Evolutionary conservation across 2,888 invertebrate genomes (phyloP), one percentile per base, ranked within the genome.

Genomic region (Augochlorella aurata): DNA sequence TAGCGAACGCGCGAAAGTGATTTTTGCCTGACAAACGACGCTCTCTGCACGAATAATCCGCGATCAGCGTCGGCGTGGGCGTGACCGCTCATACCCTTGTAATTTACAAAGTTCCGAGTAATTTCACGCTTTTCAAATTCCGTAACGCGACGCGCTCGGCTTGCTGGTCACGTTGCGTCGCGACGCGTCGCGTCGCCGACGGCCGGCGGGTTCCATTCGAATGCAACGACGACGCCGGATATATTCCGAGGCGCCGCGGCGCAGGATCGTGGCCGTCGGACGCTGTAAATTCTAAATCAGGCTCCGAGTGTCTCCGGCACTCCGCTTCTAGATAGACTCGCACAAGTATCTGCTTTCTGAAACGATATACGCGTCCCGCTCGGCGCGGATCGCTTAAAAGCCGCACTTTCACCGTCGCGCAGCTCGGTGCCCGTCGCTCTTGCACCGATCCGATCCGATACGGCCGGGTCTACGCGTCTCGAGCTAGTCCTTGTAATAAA

Each of bases 301-400:
- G 73, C 45, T 44, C 44, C 16, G 49, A 73, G 29, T 65, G 68
- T 74, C 54, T 24, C 52, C 72, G 10, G 16, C 18, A 38, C 21
- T 21, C 12, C n/a, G 63, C 29, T 63, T 12, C 67, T 74, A 52
- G 61, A 68, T 9, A 44, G 18, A n/a, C 77, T 83, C 82, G 77
- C 74, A 74, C 82, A 81, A 67, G 82, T 83, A 83, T 81, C 71
- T 29, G 71, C 71, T 83, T 77, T 81, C 77, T 66, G 71, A 61
- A 74, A 81, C 58, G 54, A 47, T 71, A 68, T 68, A 72, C 50
- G 69, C 54, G 58, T 50, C 61, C 24, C 24, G 38, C 38, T 38
- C 38, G 38, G 38, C 67, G 47, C 58, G 63, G 7, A 38, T 38
- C 38, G 38, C 29, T 74, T 54, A 68, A 71, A 69, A 76, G 66